Conservation (phyloP, 2,888 invertebrate genomes). For the Stenotaenia linearis region DNA sequence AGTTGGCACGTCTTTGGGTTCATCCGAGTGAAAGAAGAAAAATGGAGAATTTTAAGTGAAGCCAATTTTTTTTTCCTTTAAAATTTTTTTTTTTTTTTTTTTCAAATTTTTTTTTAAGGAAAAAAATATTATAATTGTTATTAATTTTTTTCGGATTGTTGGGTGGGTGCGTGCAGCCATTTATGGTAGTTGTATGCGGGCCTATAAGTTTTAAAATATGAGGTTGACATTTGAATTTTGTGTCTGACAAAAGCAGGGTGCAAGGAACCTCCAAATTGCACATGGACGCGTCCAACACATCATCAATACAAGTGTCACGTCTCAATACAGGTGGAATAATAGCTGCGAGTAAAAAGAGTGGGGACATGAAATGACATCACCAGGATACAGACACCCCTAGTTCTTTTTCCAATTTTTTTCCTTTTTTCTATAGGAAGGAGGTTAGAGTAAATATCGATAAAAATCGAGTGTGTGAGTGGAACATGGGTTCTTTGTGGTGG, state of each 20-base stretch:
- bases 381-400: not conserved
- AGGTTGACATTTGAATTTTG: not conserved
- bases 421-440: not conserved
- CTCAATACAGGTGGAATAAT: conserved; percentile 26
- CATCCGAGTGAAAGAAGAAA: conserved; percentile 21
- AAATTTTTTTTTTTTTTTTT: not conserved
- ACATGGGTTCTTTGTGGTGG: too few species aligned
- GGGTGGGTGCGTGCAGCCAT: not conserved
- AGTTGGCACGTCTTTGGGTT: conserved; percentile 7
- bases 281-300: conserved; percentile 20
- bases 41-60: conserved; percentile 1
- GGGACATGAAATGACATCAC: conserved; percentile 26
- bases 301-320: conserved; percentile 26
- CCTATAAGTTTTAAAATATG: not conserved
- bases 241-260: not conserved
- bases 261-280: not conserved
- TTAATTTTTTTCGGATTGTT: not conserved
- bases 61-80: not conserved
- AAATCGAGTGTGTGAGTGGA: too few species aligned
- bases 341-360: conserved; percentile 20
- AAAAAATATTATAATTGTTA: too few species aligned
- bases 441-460: too few species aligned
- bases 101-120: not conserved
- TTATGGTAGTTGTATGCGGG: not conserved
- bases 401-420: not conserved